phyloP scores from a whole-genome alignment of 2,797 vertebrate genomes.

The Phataginus tricuspis region DNA sequence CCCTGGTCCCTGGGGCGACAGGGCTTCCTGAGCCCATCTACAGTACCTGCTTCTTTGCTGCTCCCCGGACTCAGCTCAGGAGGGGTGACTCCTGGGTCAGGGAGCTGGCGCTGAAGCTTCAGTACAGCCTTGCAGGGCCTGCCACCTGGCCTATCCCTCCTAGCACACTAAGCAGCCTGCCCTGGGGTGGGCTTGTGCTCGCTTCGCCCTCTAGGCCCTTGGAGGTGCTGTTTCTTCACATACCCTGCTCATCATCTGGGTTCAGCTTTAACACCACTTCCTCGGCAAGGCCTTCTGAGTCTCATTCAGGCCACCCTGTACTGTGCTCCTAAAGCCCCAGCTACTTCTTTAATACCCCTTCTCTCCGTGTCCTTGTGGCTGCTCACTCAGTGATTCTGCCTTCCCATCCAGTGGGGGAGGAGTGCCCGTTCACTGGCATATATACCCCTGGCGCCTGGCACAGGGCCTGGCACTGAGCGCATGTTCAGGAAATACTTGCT shows the following conservation, averaged over 20 bases:
- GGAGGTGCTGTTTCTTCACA: not conserved
- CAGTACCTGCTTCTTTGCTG: no score
- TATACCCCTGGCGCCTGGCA: rapidly evolving
- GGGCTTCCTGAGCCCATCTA: not conserved
- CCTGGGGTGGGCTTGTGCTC: not conserved
- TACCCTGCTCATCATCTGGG: rapidly evolving
- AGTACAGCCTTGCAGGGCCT: rapidly evolving
- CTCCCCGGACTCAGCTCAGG: not conserved
- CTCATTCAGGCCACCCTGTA: not conserved
- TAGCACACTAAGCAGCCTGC: rapidly evolving
- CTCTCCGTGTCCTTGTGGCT: not conserved
- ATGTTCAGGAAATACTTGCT: not conserved
- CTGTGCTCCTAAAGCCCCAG: not conserved
- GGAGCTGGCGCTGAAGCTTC: not conserved
- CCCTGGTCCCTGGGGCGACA: not conserved
- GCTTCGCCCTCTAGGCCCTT: not conserved
- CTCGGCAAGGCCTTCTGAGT: not conserved
- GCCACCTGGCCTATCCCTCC: not conserved
- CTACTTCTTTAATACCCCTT: not conserved
- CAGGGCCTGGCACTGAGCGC: not conserved
- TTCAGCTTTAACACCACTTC: not conserved
- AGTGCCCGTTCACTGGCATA: rapidly evolving
- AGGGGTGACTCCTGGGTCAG: not conserved
- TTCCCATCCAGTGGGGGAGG: not conserved
- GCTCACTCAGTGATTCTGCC: no score